A percentile compares a stretch with the other conserved stretches of the same genome.
Conservation (phyloP, 1,140 invertebrate genomes). For the Helicorthomorpha holstii region DNA sequence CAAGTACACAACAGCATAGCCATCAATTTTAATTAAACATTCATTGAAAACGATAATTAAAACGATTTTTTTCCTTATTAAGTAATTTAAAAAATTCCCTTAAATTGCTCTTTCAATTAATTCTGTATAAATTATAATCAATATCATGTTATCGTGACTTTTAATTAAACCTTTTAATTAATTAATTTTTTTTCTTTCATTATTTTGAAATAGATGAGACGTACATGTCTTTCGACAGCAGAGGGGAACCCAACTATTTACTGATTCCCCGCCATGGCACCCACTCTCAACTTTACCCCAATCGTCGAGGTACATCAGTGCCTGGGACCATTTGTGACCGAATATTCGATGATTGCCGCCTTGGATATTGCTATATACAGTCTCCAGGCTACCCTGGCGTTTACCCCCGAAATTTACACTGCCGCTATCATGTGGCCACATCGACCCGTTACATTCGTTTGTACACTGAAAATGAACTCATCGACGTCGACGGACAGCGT, state of each 20-base stretch:
- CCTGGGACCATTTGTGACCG: constrained; percentile 53
- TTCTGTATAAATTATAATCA: no score
- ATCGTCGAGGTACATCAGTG: constrained; percentile 64
- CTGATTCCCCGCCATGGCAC: constrained; percentile 56
- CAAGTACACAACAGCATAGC: no score
- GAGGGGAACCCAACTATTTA: constrained; percentile 39
- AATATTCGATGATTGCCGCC: constrained; percentile 48
- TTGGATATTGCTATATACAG: constrained; percentile 83
- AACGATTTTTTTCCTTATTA: no score
- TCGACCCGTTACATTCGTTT: constrained; percentile 50
- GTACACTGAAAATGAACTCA: constrained; percentile 81
- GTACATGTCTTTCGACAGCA: constrained; percentile 53
- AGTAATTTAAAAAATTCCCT: no score
- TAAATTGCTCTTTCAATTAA: no score
- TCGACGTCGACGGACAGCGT: constrained; percentile 79
- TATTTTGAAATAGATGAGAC: constrained; percentile 51
- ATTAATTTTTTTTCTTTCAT: neutral
- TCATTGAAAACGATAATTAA: no score
- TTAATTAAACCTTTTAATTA: no score
- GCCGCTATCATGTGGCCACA: constrained; percentile 69
- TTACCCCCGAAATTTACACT: constrained; percentile 73
- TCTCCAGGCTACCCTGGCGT: constrained; percentile 80
- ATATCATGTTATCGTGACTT: no score
- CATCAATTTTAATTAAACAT: no score
- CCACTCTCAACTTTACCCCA: constrained; percentile 78